Conservation (phyloP, 2,888 invertebrate genomes). For the Trichogramma evanescens region DNA sequence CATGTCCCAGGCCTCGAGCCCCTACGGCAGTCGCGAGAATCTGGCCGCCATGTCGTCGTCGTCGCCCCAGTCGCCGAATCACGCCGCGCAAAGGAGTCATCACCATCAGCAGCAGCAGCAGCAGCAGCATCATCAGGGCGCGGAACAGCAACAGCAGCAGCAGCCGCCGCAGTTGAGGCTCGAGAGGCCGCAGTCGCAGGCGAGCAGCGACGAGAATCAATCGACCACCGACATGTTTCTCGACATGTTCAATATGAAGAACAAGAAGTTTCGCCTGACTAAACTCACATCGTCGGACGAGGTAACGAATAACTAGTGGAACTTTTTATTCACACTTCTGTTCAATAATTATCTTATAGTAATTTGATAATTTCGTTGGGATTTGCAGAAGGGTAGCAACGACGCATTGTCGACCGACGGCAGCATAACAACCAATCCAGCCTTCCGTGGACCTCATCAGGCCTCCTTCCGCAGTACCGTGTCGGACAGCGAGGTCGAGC, state of each 20-base stretch:
- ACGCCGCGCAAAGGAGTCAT: slow-evolving; percentile 45
- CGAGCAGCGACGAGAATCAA: slow-evolving; percentile 54
- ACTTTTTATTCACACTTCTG: not conserved
- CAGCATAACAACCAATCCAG: slow-evolving; percentile 74
- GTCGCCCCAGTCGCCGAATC: slow-evolving; percentile 43
- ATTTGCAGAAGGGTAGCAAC: slow-evolving; percentile 38
- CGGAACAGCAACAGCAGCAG: slow-evolving; percentile 36
- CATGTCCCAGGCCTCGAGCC: slow-evolving; percentile 56
- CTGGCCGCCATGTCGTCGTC: slow-evolving; percentile 58
- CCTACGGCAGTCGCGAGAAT: slow-evolving; percentile 64
- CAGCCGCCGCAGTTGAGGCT: slow-evolving; percentile 58
- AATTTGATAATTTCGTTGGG: not conserved
- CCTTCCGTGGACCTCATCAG: slow-evolving; percentile 66
- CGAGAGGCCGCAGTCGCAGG: slow-evolving; percentile 54
- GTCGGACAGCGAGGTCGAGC: slow-evolving; percentile 89
- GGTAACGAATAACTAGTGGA: slow-evolving; percentile 54
- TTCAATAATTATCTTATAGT: not conserved
- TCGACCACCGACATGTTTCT: slow-evolving; percentile 88
- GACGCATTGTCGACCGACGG: slow-evolving; percentile 54
- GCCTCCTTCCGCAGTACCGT: slow-evolving; percentile 79
- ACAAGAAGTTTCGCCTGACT: slow-evolving; percentile 65
- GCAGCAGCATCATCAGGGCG: slow-evolving; percentile 47
- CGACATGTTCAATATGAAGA: slow-evolving; percentile 88
- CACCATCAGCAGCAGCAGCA: slow-evolving; percentile 49
- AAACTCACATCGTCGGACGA: slow-evolving; percentile 85